A percentile compares a stretch with the other conserved stretches of the same genome.
phyloP scores from a whole-genome alignment of 1,140 invertebrate species.

The Zaprionus vittiger region DNA sequence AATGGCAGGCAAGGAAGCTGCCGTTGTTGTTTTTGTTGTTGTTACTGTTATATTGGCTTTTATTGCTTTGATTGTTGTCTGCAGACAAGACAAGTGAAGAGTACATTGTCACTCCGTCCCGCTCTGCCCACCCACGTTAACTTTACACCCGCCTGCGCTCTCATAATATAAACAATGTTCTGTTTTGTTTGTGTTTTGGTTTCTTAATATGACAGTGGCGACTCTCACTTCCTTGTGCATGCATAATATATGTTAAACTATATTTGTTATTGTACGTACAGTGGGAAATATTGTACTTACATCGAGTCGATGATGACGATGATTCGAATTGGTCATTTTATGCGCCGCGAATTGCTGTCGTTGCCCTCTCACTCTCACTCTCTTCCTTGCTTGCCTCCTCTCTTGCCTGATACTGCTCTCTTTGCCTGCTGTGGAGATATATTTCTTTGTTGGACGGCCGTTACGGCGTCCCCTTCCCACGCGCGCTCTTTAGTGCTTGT shows the following conservation, averaged over 20 bases:
- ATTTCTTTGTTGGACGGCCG: slow-evolving; percentile 55
- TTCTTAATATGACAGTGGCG: slow-evolving; percentile 13
- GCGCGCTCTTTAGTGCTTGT: slow-evolving; percentile 50
- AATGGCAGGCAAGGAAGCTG: slow-evolving; percentile 43
- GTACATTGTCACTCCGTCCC: not conserved
- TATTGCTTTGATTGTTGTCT: slow-evolving; percentile 39
- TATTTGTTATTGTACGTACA: slow-evolving; percentile 2
- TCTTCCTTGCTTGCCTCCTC: not conserved
- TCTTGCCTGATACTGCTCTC: slow-evolving; percentile 36
- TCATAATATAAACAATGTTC: slow-evolving; percentile 19
- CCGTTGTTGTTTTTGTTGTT: slow-evolving; percentile 20
- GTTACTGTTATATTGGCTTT: slow-evolving; percentile 22
- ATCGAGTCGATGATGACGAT: slow-evolving; percentile 69
- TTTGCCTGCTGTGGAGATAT: slow-evolving; percentile 29
- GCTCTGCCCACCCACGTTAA: not conserved
- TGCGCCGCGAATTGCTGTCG: slow-evolving; percentile 62
- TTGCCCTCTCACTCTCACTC: slow-evolving; percentile 39
- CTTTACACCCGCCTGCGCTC: not conserved
- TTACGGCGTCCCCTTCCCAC: slow-evolving; percentile 57
- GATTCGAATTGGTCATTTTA: slow-evolving; percentile 80
- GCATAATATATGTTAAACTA: slow-evolving; percentile 21
- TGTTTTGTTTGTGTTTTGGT: slow-evolving; percentile 13
- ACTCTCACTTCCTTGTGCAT: slow-evolving; percentile 13
- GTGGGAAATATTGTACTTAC: slow-evolving; percentile 51
- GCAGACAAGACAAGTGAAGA: slow-evolving; percentile 27